A percentile compares a stretch with the other conserved stretches of the same genome.
Evolutionary conservation across 2,113 vertebrate genomes (phyloP).

Genomic region (Cacatua alba): DNA sequence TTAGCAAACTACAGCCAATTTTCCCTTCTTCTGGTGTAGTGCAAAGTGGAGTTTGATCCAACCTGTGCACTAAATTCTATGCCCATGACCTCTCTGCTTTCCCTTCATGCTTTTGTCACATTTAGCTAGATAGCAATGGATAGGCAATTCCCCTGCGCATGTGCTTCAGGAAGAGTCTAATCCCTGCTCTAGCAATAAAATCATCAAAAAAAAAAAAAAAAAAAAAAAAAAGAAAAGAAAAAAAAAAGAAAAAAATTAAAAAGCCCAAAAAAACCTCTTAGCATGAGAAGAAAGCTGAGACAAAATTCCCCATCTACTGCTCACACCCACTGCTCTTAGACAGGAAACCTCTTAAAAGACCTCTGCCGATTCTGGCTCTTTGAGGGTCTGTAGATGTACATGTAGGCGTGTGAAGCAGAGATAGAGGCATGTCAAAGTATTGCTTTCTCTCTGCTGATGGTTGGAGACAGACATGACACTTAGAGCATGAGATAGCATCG

Average conservation of each 20-base stretch:
- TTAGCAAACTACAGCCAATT: background rate
- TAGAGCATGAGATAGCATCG: background rate
- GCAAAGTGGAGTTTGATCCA: background rate
- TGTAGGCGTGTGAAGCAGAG: background rate
- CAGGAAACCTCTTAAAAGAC: slow-evolving; percentile 44
- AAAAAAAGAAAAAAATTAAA: background rate
- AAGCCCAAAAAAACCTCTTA: background rate
- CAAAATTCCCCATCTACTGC: slow-evolving; percentile 35
- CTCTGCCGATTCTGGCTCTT: background rate
- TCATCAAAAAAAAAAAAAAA: slow-evolving; percentile 12
- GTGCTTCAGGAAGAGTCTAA: background rate
- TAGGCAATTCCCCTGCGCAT: background rate
- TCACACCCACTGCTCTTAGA: slow-evolving; percentile 18
- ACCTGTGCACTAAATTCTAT: background rate
- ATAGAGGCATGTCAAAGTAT: background rate
- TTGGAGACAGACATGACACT: slow-evolving; percentile 5
- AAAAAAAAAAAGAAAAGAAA: background rate
- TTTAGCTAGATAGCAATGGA: background rate
- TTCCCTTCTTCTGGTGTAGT: background rate
- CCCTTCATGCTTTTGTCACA: slow-evolving; percentile 27
- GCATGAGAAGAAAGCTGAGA: slow-evolving; percentile 32
- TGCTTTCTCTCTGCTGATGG: background rate
- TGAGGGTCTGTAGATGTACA: background rate
- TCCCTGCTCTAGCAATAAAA: background rate
- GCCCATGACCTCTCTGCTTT: background rate